These are phyloP conservation scores for Drosophila maculinotata DNA, from an alignment of 2,888 invertebrate species.

Conservation along the genomic window DNA sequence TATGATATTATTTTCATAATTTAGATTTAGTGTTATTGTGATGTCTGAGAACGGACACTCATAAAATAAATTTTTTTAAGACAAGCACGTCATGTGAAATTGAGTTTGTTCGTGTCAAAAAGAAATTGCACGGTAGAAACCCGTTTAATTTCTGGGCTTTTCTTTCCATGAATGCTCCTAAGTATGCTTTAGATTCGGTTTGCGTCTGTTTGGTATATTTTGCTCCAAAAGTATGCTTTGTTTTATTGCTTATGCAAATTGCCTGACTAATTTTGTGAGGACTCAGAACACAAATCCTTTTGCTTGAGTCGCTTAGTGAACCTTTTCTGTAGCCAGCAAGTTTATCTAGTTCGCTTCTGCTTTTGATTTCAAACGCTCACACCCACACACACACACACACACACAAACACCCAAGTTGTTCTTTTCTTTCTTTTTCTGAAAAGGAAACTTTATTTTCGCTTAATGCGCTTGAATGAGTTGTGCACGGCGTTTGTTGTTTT, in stretches of 20 bases:
- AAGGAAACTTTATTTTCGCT: conserved; percentile 66
- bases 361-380: conserved; percentile 37
- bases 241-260: conserved; percentile 70
- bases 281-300: conserved; percentile 58
- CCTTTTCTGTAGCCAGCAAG: conserved; percentile 44
- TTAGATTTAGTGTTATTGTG: too few relatives aligned
- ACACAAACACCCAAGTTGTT: conserved; percentile 24
- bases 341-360: conserved; percentile 62
- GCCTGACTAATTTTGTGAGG: conserved; percentile 58
- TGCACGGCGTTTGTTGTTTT: conserved; percentile 42
- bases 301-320: conserved; percentile 47
- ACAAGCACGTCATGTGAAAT: conserved; percentile 3
- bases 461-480: conserved; percentile 73
- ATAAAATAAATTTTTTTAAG: too few relatives aligned
- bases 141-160: conserved; percentile 9
- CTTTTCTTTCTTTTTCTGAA: conserved; percentile 18
- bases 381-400: conserved; percentile 15
- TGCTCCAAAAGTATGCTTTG: conserved; percentile 40
- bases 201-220: conserved; percentile 6
- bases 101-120: not conserved
- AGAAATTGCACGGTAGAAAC: conserved; percentile 4
- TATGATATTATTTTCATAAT: too few relatives aligned
- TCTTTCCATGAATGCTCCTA: conserved; percentile 6
- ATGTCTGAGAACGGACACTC: too few relatives aligned
- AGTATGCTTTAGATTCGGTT: conserved; percentile 1